phyloP scores from a whole-genome alignment of 35 echinoderm and acorn worm species.

The Eucidaris tribuloides region DNA sequence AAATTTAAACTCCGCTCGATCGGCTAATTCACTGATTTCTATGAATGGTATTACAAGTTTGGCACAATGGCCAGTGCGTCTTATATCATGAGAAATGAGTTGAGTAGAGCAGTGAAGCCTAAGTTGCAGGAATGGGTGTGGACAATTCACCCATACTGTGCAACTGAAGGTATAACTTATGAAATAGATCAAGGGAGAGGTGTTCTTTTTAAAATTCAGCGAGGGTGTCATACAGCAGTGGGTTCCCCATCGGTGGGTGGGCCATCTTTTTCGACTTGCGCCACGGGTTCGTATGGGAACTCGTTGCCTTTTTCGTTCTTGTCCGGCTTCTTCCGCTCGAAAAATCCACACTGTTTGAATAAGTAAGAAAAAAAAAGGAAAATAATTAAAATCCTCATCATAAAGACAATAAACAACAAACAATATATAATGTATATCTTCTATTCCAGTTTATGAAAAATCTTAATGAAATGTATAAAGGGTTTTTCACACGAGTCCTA shows the following conservation, averaged over 20 bases:
- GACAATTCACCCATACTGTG: background rate
- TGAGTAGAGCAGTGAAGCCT: background rate
- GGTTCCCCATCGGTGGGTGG: background rate
- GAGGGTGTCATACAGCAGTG: background rate
- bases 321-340: conserved; percentile 19
- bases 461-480: background rate
- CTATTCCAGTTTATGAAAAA: background rate
- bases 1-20: too few relatives aligned
- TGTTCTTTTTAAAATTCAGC: background rate
- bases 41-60: too few relatives aligned
- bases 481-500: background rate
- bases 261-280: background rate
- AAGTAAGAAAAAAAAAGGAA: background rate
- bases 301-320: background rate
- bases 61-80: too few relatives aligned
- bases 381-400: too few relatives aligned
- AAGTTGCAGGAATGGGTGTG: background rate
- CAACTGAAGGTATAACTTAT: background rate
- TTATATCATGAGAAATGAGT: background rate
- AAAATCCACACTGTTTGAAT: background rate
- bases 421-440: background rate
- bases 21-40: too few relatives aligned
- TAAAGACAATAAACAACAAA: background rate
- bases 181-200: background rate
- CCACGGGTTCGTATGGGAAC: background rate